Base-by-base conservation (phyloP, 2,888 invertebrate genomes). In the Nowickia ferox region DNA sequence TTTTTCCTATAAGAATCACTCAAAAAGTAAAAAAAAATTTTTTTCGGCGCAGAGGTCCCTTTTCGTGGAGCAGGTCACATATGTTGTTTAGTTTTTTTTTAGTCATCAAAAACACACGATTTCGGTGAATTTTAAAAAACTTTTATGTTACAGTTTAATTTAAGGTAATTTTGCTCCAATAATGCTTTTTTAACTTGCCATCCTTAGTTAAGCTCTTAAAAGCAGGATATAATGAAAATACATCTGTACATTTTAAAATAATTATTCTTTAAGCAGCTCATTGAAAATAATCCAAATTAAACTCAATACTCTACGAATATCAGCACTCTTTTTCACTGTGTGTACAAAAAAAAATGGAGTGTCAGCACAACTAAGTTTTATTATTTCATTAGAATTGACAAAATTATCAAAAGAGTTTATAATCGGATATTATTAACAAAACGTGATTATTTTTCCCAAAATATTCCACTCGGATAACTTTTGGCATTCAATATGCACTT, bases 391-490 rank as follows among this genome's bases (percentile, higher is more conserved):
- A 53, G 53, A 57, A 10, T 57, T 30, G 30, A 40, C 40, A 59
- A n/a, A n/a, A 59, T 40, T n/a, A 59, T 40, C 40, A 59, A 30
- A 10, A 40, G 42, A 61, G 17, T 61, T 61, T 61, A 9, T 17
- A 61, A 61, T 19, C 5, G 5, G 17, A 17, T 19, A 30, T 6
- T 30, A 51, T 51, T 51, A 38, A 30, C n/a, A 9, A n/a, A 30
- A 48, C 66, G 48, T 66, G 51, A 68, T 17, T 68, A 38, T 40
- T 51, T 68, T 68, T 1, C 61, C 11, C 10, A 59, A 42, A 61
- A 61, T 61, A 17, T 61, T 38, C 10, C 5, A 38, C 10, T 61
- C 17, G n/a, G 5, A 17, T n/a, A n/a, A 30, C n/a, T 15, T 9
- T 2, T 38, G 30, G 15, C 44, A 22, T 44, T 55, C 13, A n/a